Base-by-base conservation (phyloP, 2,888 invertebrate species). In the Ochropacha duplaris region DNA sequence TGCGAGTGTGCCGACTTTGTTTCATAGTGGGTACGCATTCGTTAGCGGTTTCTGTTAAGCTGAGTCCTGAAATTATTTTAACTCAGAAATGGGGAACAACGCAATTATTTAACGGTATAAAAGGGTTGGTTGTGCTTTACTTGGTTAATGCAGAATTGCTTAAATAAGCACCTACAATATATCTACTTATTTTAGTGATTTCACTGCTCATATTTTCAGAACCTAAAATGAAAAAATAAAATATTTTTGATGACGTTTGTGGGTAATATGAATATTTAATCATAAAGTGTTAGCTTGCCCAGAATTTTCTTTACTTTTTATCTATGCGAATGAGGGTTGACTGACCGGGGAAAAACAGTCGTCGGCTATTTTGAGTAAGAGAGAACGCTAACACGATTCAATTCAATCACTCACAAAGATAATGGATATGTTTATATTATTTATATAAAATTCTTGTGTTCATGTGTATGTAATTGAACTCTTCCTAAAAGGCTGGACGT, bases 31-130 rank as follows among this genome's bases (percentile, higher is more conserved):
- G 51, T 51, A 60, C 66, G 69, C 71, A 74, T 75, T 75, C 71
- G 74, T 72, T 75, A 74, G 76, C 60, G 69, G 71, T 72, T 69
- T 64, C 62, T 59, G 64, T 68, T 64, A 68, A 60, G 56, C 68
- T 66, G 69, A 72, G 68, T 70, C 68, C 77, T 72, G 71, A 75
- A 78, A 77, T 79, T 78, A 72, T 76, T 81, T 79, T 74, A 81
- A 79, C 72, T 76, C 71, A 64, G 76, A 76, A 67, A 69, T 64
- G 70, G 69, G 69, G 69, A 78, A 81, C 82, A 82, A 81, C 77
- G 81, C 76, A 84, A 86, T 85, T 83, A 82, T 79, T 81, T 77
- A 68, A 69, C 71, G 74, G 75, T 79, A 80, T 79, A 78, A 79
- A 80, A 77, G 79, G 74, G 73, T 5, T 74, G 73, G 74, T 72